phyloP scores from a whole-genome alignment of 2,797 vertebrate genomes.

The Setipinna tenuifilis region DNA sequence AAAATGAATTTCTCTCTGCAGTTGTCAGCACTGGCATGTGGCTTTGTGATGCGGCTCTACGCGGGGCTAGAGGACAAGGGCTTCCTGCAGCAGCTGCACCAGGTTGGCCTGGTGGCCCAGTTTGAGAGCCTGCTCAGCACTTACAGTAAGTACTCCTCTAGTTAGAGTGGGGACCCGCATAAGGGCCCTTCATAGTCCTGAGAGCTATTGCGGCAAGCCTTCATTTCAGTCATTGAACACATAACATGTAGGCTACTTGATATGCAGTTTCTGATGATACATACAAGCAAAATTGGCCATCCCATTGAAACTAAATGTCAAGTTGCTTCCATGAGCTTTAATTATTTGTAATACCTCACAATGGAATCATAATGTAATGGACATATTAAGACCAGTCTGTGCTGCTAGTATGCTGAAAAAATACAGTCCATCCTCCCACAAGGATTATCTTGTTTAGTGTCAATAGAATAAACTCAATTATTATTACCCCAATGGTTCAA shows the following conservation, averaged over 20 bases:
- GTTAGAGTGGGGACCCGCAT: not conserved
- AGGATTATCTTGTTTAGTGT: too few relatives aligned
- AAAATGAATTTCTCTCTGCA: constrained; percentile 56
- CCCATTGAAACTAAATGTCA: too few relatives aligned
- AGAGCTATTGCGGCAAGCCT: not conserved
- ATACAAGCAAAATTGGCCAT: too few relatives aligned
- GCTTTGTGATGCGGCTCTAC: constrained; percentile 90
- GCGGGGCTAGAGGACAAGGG: constrained; percentile 86
- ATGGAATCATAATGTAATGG: too few relatives aligned
- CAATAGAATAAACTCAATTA: too few relatives aligned
- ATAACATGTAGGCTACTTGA: not conserved
- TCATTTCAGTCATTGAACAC: not conserved
- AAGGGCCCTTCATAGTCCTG: not conserved
- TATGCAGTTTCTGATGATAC: not conserved
- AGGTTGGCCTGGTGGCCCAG: constrained; percentile 89
- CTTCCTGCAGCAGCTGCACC: constrained; percentile 91
- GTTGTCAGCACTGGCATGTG: constrained; percentile 93
- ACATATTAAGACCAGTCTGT: too few relatives aligned
- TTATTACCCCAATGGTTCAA: too few relatives aligned
- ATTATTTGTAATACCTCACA: too few relatives aligned
- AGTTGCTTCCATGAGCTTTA: too few relatives aligned
- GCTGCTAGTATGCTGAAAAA: too few relatives aligned
- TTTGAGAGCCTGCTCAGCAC: constrained; percentile 97
- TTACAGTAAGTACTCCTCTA: constrained; percentile 86
- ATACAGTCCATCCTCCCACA: too few relatives aligned